Evolutionary conservation across 2,888 invertebrate genomes (phyloP).

Genomic region (Lithophane ornitopus): DNA sequence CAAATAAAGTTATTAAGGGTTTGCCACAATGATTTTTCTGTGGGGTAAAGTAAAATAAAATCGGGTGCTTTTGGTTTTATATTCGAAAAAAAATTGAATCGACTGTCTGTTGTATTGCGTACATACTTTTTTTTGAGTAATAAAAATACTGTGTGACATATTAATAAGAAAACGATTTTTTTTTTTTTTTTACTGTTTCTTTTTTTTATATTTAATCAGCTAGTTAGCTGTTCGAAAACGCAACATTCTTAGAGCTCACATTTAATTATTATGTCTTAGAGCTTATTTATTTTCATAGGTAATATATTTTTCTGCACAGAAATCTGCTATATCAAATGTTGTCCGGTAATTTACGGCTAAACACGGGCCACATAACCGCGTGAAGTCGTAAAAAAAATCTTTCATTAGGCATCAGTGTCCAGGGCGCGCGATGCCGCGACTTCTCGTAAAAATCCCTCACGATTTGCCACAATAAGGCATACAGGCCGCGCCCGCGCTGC

Average conservation of each 20-base stretch:
- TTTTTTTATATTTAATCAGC: not conserved
- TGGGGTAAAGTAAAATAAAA: conserved; percentile 19
- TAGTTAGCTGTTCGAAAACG: not conserved
- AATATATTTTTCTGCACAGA: not conserved
- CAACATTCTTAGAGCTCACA: not conserved
- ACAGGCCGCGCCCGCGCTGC: conserved; percentile 76
- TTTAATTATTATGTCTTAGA: not conserved
- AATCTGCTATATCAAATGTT: conserved; percentile 2
- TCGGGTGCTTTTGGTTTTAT: not conserved
- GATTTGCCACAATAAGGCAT: conserved; percentile 81
- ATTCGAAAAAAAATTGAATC: not conserved
- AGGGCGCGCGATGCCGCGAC: conserved; percentile 68
- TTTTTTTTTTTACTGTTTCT: not conserved
- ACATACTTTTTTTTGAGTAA: too few relatives aligned
- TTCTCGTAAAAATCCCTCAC: conserved; percentile 85
- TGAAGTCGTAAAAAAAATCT: conserved; percentile 65
- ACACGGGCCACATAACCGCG: conserved; percentile 37
- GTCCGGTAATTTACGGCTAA: conserved; percentile 23
- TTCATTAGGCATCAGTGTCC: conserved; percentile 69
- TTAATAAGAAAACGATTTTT: not conserved
- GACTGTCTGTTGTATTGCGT: not conserved
- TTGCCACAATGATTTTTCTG: conserved; percentile 55
- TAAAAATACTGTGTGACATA: not conserved
- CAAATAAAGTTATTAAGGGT: conserved; percentile 65
- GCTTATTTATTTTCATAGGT: not conserved